These are phyloP conservation scores for Lordiphosa clarofinis DNA, from an alignment of 1,140 invertebrate genomes.

Conservation along the genomic window DNA sequence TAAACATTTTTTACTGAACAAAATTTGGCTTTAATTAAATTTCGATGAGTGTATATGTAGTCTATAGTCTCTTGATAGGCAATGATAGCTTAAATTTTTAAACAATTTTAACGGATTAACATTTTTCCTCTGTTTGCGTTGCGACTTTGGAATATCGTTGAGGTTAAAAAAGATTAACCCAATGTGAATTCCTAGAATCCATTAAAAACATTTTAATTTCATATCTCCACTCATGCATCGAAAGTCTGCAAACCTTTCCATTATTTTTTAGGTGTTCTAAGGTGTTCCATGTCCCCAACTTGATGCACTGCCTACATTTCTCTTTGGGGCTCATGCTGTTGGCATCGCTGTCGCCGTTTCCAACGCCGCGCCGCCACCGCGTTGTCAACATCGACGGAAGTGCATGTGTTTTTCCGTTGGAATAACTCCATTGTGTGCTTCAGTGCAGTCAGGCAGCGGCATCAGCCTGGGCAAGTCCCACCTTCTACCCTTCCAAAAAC, in stretches of 20 bases:
- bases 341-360: slow-evolving; percentile 4
- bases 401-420: slow-evolving; percentile 77
- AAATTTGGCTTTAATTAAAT: too few species aligned
- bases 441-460: slow-evolving; percentile 61
- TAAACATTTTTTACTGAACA: too few species aligned
- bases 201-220: not conserved
- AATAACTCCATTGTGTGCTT: slow-evolving; percentile 77
- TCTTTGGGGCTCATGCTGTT: slow-evolving; percentile 9
- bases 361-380: slow-evolving; percentile 5
- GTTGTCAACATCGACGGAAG: slow-evolving; percentile 68
- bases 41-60: too few species aligned
- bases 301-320: slow-evolving; percentile 5
- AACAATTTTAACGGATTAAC: too few species aligned
- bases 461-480: too few species aligned
- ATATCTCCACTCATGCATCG: not conserved
- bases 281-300: slow-evolving; percentile 18
- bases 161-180: too few species aligned
- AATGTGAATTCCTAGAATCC: too few species aligned
- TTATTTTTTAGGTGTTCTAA: slow-evolving; percentile 28
- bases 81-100: too few species aligned
- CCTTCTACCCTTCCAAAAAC: slow-evolving; percentile 31
- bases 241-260: slow-evolving; percentile 22
- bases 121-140: too few species aligned
- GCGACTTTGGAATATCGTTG: too few species aligned
- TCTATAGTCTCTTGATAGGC: too few species aligned